These are phyloP conservation scores for Procapra przewalskii DNA, from an alignment of 2,113 vertebrate species.

Conservation along the genomic window DNA sequence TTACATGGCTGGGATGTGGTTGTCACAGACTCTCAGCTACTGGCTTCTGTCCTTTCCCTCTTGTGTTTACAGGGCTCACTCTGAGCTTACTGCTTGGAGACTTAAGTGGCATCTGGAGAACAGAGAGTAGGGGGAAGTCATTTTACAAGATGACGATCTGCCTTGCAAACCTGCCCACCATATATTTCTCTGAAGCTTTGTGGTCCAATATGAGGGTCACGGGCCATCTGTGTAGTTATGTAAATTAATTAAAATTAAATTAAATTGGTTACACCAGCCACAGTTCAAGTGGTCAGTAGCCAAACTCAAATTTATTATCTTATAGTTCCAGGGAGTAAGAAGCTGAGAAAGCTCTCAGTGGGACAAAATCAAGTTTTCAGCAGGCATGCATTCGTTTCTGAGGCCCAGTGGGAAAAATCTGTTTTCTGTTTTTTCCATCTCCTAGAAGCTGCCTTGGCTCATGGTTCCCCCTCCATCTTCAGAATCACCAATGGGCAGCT, in stretches of 20 bases:
- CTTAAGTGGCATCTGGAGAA: accelerated
- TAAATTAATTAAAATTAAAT: neutral
- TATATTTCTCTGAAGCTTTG: neutral
- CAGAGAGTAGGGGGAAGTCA: neutral
- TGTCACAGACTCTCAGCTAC: neutral
- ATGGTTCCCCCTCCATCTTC: neutral
- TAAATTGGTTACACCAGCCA: neutral
- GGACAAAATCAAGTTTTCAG: neutral
- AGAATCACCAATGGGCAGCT: neutral
- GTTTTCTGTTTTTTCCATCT: neutral
- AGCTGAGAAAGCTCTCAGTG: neutral
- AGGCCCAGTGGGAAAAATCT: neutral
- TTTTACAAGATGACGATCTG: neutral
- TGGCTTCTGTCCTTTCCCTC: neutral
- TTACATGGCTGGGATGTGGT: neutral
- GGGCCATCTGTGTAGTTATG: neutral
- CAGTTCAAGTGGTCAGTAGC: neutral
- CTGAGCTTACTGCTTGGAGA: neutral
- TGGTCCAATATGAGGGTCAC: accelerated
- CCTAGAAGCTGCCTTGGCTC: neutral
- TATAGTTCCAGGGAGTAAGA: neutral
- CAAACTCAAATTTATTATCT: neutral
- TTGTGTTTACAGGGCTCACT: neutral
- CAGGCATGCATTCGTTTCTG: neutral
- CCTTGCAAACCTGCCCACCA: neutral